These are phyloP conservation scores for Cataglyphis hispanica DNA, from an alignment of 1,140 invertebrate species.

Conservation along the genomic window DNA sequence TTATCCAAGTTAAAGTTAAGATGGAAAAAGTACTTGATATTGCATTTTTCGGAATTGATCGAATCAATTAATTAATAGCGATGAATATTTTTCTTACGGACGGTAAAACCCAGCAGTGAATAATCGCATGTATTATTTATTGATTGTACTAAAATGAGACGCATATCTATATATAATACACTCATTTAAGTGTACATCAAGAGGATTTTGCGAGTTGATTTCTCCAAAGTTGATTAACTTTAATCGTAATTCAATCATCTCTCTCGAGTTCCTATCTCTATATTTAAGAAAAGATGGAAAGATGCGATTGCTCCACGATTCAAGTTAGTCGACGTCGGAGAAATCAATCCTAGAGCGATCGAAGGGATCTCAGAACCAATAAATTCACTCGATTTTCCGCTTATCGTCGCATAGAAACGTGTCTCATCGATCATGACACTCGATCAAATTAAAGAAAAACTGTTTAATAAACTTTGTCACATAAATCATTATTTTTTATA, in stretches of 20 bases:
- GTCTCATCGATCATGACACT: background rate
- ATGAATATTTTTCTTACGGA: background rate
- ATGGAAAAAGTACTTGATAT: too few relatives aligned
- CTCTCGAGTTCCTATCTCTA: conserved; percentile 7
- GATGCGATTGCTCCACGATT: conserved; percentile 25
- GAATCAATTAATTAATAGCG: conserved; percentile 4
- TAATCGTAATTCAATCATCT: conserved; percentile 38
- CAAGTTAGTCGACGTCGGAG: conserved; percentile 52
- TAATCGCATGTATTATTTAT: conserved; percentile 1
- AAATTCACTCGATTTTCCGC: conserved; percentile 20
- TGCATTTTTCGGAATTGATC: background rate
- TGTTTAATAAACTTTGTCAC: conserved; percentile 1
- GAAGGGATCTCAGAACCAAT: conserved; percentile 18
- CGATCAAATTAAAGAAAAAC: conserved; percentile 39
- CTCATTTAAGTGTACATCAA: too few relatives aligned
- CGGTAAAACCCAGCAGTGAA: conserved; percentile 26
- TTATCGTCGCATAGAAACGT: conserved; percentile 31
- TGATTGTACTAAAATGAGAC: background rate
- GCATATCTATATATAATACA: background rate
- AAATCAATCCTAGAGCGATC: conserved; percentile 47
- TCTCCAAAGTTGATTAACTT: conserved; percentile 53
- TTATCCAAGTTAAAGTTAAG: background rate
- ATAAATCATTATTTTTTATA: background rate
- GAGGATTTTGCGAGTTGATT: conserved; percentile 21
- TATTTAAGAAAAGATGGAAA: conserved; percentile 27